Evolutionary conservation across 2,888 invertebrate species (phyloP).

Genomic region (Cephus nigrinus): DNA sequence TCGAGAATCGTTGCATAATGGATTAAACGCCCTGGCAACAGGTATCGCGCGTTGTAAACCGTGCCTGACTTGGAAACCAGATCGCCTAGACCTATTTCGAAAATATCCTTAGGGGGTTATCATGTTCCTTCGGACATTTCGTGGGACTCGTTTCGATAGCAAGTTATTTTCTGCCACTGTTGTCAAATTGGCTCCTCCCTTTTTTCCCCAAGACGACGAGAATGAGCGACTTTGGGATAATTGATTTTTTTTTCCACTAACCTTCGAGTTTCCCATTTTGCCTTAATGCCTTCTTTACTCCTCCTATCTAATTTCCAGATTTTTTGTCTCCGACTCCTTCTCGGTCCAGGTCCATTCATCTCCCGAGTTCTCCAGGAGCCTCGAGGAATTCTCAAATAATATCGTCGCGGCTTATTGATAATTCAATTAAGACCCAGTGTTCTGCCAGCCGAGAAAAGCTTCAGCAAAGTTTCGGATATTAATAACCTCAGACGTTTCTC

Average conservation of each 20-base stretch:
- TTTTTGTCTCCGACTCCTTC: neutral
- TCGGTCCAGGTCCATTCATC: neutral
- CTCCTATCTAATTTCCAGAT: neutral
- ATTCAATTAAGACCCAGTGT: too few relatives aligned
- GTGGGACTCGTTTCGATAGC: neutral
- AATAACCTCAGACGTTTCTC: too few relatives aligned
- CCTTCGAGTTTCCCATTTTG: neutral
- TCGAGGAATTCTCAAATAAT: too few relatives aligned
- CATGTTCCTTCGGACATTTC: neutral
- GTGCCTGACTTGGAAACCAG: neutral
- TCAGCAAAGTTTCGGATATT: too few relatives aligned
- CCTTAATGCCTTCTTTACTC: neutral
- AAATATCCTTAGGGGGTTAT: neutral
- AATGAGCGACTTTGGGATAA: neutral
- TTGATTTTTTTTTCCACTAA: neutral
- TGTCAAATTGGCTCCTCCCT: neutral
- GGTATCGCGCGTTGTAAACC: neutral
- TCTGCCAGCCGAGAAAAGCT: too few relatives aligned
- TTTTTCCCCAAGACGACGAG: neutral
- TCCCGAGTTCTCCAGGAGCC: too few relatives aligned
- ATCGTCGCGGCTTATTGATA: too few relatives aligned
- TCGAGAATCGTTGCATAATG: neutral
- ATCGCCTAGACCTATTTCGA: neutral
- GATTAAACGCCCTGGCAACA: neutral
- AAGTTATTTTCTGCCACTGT: neutral